phyloP scores from a whole-genome alignment of 2,888 invertebrate genomes.

The Palloptera scutellata region DNA sequence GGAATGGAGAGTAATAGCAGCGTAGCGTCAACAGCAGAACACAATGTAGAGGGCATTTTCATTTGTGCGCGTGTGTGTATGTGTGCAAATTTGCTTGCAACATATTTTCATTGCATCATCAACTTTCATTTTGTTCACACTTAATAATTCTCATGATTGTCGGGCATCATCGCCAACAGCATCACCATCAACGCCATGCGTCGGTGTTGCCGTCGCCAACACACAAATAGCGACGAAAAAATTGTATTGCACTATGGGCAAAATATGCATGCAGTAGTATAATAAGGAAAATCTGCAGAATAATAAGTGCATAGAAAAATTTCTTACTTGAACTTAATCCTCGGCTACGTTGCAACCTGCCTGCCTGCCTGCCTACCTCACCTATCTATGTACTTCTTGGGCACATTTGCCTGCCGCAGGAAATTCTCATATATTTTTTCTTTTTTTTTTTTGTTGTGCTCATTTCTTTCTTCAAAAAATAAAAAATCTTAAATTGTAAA shows the following conservation, averaged over 20 bases:
- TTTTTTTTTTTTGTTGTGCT: too few relatives aligned
- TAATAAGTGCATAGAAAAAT: not conserved
- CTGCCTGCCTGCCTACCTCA: too few relatives aligned
- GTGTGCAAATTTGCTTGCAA: slow-evolving; percentile 1
- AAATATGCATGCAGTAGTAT: not conserved
- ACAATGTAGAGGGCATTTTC: too few relatives aligned
- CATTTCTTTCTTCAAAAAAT: not conserved
- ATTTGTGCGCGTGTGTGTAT: not conserved
- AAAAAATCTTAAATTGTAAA: not conserved
- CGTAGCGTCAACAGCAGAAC: not conserved
- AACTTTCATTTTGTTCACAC: slow-evolving; percentile 5
- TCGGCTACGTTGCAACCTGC: too few relatives aligned
- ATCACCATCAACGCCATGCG: too few relatives aligned
- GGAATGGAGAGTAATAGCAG: not conserved
- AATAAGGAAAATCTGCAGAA: not conserved
- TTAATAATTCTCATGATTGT: not conserved
- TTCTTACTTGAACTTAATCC: too few relatives aligned
- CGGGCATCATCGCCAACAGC: not conserved
- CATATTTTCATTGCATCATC: slow-evolving; percentile 4
- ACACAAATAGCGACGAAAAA: not conserved
- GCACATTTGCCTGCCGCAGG: not conserved
- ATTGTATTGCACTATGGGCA: not conserved
- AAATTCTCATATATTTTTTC: not conserved
- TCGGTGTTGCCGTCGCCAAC: not conserved
- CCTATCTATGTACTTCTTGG: not conserved